These are phyloP conservation scores for Stegastes partitus DNA, from an alignment of 2,113 vertebrate species.

Conservation along the genomic window DNA sequence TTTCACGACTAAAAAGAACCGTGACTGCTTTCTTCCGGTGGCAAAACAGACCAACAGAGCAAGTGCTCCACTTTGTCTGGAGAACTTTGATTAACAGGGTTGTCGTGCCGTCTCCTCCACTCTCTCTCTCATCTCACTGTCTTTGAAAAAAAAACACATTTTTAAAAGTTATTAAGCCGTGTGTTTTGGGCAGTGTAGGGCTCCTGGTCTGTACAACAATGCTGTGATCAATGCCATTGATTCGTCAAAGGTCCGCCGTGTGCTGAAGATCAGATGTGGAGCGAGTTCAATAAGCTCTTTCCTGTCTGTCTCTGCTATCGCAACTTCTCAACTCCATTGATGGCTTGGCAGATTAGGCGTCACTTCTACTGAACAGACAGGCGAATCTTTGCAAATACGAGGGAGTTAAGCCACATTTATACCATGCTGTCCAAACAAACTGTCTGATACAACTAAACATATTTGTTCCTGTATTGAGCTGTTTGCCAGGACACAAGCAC, in stretches of 20 bases:
- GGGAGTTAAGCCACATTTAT: slow-evolving; percentile 30
- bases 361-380: slow-evolving; percentile 31
- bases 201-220: slow-evolving; percentile 25
- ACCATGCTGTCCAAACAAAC: slow-evolving; percentile 26
- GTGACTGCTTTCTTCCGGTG: not conserved
- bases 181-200: not conserved
- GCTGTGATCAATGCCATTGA: slow-evolving; percentile 70
- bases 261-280: slow-evolving; percentile 36
- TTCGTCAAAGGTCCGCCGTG: slow-evolving; percentile 38
- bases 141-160: slow-evolving; percentile 23
- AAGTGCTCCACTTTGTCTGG: slow-evolving; percentile 7
- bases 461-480: slow-evolving; percentile 44
- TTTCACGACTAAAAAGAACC: not conserved
- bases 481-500: slow-evolving; percentile 40
- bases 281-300: slow-evolving; percentile 36
- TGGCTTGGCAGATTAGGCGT: slow-evolving; percentile 34
- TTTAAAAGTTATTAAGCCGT: not conserved
- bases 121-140: not conserved
- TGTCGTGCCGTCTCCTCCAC: slow-evolving; percentile 5
- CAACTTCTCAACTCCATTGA: slow-evolving; percentile 29
- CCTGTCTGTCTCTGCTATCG: slow-evolving; percentile 42
- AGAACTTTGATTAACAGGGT: not conserved
- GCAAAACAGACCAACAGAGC: not conserved
- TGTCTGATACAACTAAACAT: slow-evolving; percentile 18
- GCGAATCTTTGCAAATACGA: slow-evolving; percentile 2